Conservation (phyloP, 1,140 invertebrate species). For the Scaptomyza hsui region DNA sequence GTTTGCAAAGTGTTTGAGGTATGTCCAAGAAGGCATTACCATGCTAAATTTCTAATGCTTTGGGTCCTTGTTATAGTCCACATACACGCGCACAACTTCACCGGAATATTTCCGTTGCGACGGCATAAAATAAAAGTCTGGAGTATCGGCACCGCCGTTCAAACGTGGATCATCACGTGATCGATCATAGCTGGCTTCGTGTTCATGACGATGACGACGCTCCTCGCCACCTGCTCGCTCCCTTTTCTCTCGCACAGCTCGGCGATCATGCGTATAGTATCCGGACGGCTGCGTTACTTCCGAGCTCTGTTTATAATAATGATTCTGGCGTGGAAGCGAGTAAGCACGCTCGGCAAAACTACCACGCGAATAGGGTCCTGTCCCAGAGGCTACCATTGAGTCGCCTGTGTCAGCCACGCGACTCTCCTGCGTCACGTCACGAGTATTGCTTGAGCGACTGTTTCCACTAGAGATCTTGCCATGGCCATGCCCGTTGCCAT, state of each 20-base stretch:
- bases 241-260: conserved; percentile 51
- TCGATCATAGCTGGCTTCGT: conserved; percentile 63
- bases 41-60: conserved; percentile 70
- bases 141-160: conserved; percentile 85
- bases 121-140: conserved; percentile 98
- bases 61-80: conserved; percentile 89
- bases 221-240: conserved; percentile 52
- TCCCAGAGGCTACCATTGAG: neutral
- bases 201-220: conserved; percentile 62
- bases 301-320: conserved; percentile 72
- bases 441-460: conserved; percentile 57
- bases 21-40: conserved; percentile 83
- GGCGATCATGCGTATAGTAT: conserved; percentile 84
- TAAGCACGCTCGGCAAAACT: conserved; percentile 82
- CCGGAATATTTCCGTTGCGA: conserved; percentile 96
- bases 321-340: conserved; percentile 77
- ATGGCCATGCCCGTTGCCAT: conserved; percentile 51
- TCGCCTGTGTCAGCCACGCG: conserved; percentile 24
- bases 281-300: conserved; percentile 82
- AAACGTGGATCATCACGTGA: conserved; percentile 76
- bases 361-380: conserved; percentile 74
- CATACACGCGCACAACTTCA: conserved; percentile 95
- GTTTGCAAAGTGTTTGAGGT: conserved; percentile 21
- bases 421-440: conserved; percentile 77
- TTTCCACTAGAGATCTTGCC: conserved; percentile 51